phyloP scores from a whole-genome alignment of 2,113 vertebrate species.

The Ifrita kowaldi region DNA sequence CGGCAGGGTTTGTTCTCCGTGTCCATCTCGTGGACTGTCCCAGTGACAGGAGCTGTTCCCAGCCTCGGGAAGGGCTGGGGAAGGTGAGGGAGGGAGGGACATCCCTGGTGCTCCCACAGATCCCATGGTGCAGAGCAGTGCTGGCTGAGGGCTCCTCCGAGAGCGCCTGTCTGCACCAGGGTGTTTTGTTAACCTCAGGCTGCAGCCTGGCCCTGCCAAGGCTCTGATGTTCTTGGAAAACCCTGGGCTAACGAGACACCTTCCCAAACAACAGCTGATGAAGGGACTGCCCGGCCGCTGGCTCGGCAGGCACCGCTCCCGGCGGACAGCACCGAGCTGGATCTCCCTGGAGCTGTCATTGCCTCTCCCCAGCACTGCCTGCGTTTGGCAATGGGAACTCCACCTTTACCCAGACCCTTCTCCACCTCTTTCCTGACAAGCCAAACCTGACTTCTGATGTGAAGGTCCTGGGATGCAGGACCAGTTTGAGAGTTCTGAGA shows the following conservation, averaged over 20 bases:
- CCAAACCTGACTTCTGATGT: not conserved
- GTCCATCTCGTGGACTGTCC: not conserved
- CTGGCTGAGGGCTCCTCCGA: not conserved
- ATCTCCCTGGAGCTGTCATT: not conserved
- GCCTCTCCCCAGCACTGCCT: not conserved
- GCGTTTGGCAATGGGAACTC: not conserved
- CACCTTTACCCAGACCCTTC: not conserved
- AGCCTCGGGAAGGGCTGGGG: not conserved
- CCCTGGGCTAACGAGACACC: not conserved
- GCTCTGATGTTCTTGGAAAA: constrained; percentile 54
- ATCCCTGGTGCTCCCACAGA: not conserved
- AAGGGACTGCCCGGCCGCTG: not conserved
- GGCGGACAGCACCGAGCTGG: accelerated
- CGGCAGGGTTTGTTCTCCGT: not conserved
- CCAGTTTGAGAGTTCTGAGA: not conserved
- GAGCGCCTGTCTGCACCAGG: not conserved
- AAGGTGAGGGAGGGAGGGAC: not conserved
- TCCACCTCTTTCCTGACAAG: not conserved
- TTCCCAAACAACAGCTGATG: constrained; percentile 10
- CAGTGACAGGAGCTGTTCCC: accelerated
- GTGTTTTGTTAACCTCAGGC: constrained; percentile 57
- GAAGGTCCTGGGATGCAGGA: not conserved
- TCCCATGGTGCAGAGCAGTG: accelerated
- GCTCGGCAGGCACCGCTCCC: not conserved
- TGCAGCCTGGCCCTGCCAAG: constrained; percentile 16